These are phyloP conservation scores for Buteo buteo DNA, from an alignment of 2,113 vertebrate genomes.

Conservation along the genomic window DNA sequence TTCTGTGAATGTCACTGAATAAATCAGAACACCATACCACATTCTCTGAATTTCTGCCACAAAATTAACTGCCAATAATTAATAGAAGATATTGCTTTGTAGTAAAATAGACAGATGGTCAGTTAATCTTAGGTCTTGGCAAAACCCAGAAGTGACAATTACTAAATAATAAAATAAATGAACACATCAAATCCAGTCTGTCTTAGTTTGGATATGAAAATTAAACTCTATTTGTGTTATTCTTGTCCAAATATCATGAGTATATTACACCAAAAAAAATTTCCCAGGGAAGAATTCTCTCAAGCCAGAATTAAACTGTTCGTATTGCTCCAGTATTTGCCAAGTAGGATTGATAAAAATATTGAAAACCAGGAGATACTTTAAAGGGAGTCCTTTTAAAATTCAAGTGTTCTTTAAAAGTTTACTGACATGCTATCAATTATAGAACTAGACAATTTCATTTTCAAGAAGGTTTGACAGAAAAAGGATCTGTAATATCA, in stretches of 20 bases:
- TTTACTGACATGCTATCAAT: background rate
- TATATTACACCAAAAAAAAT: background rate
- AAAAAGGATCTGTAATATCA: background rate
- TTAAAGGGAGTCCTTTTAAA: background rate
- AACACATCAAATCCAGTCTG: background rate
- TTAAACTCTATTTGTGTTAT: background rate
- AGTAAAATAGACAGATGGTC: slow-evolving; percentile 38
- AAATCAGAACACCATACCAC: background rate
- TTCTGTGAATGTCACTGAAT: background rate
- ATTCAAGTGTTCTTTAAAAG: background rate
- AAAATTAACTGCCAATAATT: slow-evolving; percentile 19
- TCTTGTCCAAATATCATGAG: background rate
- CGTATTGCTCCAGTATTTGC: background rate
- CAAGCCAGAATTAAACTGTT: background rate
- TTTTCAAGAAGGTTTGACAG: background rate
- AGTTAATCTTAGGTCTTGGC: slow-evolving; percentile 3
- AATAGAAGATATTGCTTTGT: background rate
- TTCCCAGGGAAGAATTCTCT: background rate
- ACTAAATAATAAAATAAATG: slow-evolving; percentile 36
- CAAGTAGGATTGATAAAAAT: background rate
- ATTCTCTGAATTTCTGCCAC: background rate
- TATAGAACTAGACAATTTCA: background rate
- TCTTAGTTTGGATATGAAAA: background rate
- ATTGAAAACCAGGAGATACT: background rate
- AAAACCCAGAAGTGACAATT: background rate